Base-by-base conservation (phyloP, 2,113 vertebrate genomes). In the Larimichthys crocea region DNA sequence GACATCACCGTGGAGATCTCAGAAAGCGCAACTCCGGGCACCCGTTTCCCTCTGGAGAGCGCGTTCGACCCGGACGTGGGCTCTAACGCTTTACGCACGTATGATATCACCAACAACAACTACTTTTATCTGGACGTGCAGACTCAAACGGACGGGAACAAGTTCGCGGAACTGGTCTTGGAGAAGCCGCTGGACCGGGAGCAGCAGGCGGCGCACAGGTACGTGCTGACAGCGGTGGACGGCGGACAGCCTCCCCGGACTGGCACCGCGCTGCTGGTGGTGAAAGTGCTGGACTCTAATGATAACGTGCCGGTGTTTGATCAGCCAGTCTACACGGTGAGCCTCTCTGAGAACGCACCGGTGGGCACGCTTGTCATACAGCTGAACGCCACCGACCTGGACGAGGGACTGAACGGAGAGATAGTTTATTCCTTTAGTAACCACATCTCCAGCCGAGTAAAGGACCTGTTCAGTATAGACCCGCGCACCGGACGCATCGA, bases 1-100 rank as follows among this genome's bases (percentile, higher is more conserved):
- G 98, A 99, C 93, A 95, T 99, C 69, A 98, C 96, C 0, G 97
- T 99, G 92, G 98, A 99, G 93, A 99, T 99, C 92, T 99, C 97
- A 0, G 98, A 99, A 90, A 99, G 97, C 92, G 98, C 98, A 63
- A 96, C 96, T n/a, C 97, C 97, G 2, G 98, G 98, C 22, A 99
- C 98, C 66, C 98, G 98, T 75, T 97, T 99, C 92, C 97, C 97
- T 0, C 89, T 99, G 94, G 98, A 99, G 94, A 98, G 97, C 95
- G 98, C 98, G 0, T 98, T 97, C 92, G 98, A 99, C 90, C 97
- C 97, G 78, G 98, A 99, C 92, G 97, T 97, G 84, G 98, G 98
- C 89, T 97, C 96, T 50, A 99, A 99, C 94, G 96, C 97, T n/a
- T 94, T 99, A 87, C 96, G 97, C 93, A 97, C 97, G 82, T 99